These are phyloP conservation scores for Eristalinus sepulchralis DNA, from an alignment of 2,888 invertebrate species.

Conservation along the genomic window DNA sequence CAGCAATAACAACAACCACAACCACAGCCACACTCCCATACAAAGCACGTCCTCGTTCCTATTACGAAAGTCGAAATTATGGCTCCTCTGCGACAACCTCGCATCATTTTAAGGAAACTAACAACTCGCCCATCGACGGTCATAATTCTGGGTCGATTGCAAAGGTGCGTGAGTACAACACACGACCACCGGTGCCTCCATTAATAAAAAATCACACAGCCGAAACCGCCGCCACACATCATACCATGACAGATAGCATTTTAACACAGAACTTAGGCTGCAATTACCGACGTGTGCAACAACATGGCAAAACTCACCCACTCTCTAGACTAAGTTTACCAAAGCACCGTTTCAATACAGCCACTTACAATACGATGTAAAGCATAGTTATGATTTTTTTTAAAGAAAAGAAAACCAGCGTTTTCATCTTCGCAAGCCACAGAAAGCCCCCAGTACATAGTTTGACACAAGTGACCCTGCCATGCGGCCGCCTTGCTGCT, in stretches of 20 bases:
- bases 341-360: slow-evolving; percentile 88
- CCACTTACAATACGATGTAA: slow-evolving; percentile 94
- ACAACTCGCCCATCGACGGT: slow-evolving; percentile 26
- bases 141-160: slow-evolving; percentile 62
- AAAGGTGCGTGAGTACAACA: slow-evolving; percentile 77
- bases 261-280: slow-evolving; percentile 72
- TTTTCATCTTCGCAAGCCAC: slow-evolving; percentile 28
- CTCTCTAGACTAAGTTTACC: slow-evolving; percentile 91
- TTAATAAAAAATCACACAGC: slow-evolving; percentile 71
- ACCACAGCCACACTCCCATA: slow-evolving; percentile 68
- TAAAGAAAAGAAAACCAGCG: slow-evolving; percentile 13
- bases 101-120: slow-evolving; percentile 47
- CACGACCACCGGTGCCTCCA: slow-evolving; percentile 81
- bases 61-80: slow-evolving; percentile 77
- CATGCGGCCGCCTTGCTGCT: slow-evolving; percentile 34
- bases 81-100: slow-evolving; percentile 71
- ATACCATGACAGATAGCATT: slow-evolving; percentile 74
- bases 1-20: slow-evolving; percentile 70
- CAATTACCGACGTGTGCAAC: slow-evolving; percentile 88
- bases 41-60: slow-evolving; percentile 78
- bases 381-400: neutral
- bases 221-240: slow-evolving; percentile 58
- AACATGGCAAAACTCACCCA: slow-evolving; percentile 96
- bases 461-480: slow-evolving; percentile 49
- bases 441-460: slow-evolving; percentile 22